A percentile compares a stretch with the other conserved stretches of the same genome.
phyloP scores from a whole-genome alignment of 2,888 invertebrate species.

The Ochlodes sylvanus region DNA sequence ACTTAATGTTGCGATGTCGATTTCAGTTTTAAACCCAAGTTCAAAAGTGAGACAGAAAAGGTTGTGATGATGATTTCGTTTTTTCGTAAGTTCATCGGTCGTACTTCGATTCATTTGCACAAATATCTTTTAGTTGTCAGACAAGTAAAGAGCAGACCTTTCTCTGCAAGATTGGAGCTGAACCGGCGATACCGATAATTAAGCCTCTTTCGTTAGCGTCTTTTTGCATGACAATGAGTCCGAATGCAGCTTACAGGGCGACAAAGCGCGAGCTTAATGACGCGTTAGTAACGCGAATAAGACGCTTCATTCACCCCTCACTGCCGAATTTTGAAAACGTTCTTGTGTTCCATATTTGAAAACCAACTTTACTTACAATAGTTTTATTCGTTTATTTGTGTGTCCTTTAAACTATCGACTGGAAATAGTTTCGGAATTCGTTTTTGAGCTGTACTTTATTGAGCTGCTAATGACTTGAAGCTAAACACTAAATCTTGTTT shows the following conservation, averaged over 20 bases:
- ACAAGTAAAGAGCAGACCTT: conserved; percentile 26
- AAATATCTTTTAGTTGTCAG: conserved; percentile 11
- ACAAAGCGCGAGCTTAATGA: conserved; percentile 73
- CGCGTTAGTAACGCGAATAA: conserved; percentile 71
- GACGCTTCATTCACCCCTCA: conserved; percentile 62
- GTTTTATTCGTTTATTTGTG: no score
- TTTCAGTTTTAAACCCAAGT: no score
- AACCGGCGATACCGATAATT: conserved; percentile 33
- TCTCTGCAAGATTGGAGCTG: conserved; percentile 26
- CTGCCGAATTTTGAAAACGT: conserved; percentile 70
- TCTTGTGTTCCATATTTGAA: conserved; percentile 32
- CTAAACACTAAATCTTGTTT: no score
- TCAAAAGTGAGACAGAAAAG: no score
- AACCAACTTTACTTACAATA: no score
- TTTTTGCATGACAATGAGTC: conserved; percentile 36
- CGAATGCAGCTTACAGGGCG: conserved; percentile 48
- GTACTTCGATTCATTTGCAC: background rate
- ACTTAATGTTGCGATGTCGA: no score
- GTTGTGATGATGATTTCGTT: no score
- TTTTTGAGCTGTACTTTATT: no score
- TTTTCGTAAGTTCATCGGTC: background rate
- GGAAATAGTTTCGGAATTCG: no score
- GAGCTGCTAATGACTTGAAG: no score
- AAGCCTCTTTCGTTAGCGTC: conserved; percentile 38
- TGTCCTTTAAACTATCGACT: no score